Evolutionary conservation across 2,113 vertebrate genomes (phyloP).

Genomic region (Microtus pennsylvanicus): DNA sequence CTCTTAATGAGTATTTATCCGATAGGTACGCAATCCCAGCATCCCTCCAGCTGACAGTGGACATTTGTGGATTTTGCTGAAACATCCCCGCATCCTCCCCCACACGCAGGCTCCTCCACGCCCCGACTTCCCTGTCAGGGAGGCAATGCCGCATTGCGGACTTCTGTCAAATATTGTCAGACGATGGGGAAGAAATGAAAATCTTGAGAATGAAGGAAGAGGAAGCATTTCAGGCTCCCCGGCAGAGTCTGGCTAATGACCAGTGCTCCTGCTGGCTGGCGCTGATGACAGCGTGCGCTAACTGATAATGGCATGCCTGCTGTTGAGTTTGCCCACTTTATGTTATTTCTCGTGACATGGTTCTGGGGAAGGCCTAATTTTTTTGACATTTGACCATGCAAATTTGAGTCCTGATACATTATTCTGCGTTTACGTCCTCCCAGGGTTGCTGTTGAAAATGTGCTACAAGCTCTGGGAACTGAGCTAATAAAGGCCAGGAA

Average conservation of each 20-base stretch:
- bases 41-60: slow-evolving; percentile 84
- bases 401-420: slow-evolving; percentile 99
- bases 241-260: slow-evolving; percentile 95
- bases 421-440: slow-evolving; percentile 99
- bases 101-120: slow-evolving; percentile 21
- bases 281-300: slow-evolving; percentile 98
- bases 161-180: slow-evolving; percentile 91
- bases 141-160: slow-evolving; percentile 82
- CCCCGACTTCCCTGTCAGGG: slow-evolving; percentile 84
- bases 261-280: slow-evolving; percentile 92
- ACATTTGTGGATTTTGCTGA: slow-evolving; percentile 75
- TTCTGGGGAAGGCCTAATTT: slow-evolving; percentile 99
- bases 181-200: slow-evolving; percentile 86
- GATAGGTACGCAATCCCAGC: slow-evolving; percentile 84
- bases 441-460: slow-evolving; percentile 93
- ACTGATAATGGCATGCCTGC: slow-evolving; percentile 96
- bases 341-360: slow-evolving; percentile 98
- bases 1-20: slow-evolving; percentile 92
- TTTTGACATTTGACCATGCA: slow-evolving; percentile 99
- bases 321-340: slow-evolving; percentile 94
- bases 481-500: slow-evolving; percentile 93
- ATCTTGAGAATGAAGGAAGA: slow-evolving; percentile 85
- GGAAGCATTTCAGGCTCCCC: slow-evolving; percentile 85
- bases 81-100: slow-evolving; percentile 6
- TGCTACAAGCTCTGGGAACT: slow-evolving; percentile 91